Conservation (phyloP, 64 coral and sea anemone species). For the Montipora foliosa region DNA sequence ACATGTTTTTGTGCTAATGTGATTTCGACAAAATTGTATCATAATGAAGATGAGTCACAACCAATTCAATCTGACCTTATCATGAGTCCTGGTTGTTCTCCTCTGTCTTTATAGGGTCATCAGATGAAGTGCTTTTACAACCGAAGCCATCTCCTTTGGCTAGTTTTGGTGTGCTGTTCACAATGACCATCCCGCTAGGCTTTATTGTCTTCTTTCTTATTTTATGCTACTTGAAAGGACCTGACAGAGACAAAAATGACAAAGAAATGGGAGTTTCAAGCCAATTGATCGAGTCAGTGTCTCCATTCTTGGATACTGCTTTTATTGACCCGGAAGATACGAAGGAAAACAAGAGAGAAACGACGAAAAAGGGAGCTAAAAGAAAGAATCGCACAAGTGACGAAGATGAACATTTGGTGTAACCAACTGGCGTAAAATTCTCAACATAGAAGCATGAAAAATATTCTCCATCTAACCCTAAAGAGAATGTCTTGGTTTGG, state of each 20-base stretch:
- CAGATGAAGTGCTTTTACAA: neutral
- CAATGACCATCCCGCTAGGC: constrained; percentile 21
- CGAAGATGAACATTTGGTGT: constrained; percentile 35
- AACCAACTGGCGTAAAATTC: neutral
- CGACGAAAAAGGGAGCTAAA: neutral
- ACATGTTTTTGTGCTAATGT: too few relatives aligned
- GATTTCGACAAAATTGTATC: too few relatives aligned
- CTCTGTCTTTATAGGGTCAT: neutral
- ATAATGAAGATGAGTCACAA: too few relatives aligned
- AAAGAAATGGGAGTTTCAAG: constrained; percentile 10
- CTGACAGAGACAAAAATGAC: constrained; percentile 15
- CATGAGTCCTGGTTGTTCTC: neutral
- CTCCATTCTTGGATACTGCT: constrained; percentile 37
- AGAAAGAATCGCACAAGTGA: neutral
- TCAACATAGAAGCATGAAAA: too few relatives aligned
- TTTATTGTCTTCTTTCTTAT: constrained; percentile 39
- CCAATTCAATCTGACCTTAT: too few relatives aligned
- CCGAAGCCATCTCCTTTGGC: neutral
- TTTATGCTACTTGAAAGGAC: constrained; percentile 22
- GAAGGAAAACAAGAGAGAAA: neutral
- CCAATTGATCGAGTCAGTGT: constrained; percentile 16
- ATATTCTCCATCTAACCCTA: too few relatives aligned
- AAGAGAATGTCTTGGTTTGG: too few relatives aligned
- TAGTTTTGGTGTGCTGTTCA: constrained; percentile 30
- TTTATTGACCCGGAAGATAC: constrained; percentile 10